Evolutionary conservation across 2,797 vertebrate genomes (phyloP).

Genomic region (Caiman crocodilus): DNA sequence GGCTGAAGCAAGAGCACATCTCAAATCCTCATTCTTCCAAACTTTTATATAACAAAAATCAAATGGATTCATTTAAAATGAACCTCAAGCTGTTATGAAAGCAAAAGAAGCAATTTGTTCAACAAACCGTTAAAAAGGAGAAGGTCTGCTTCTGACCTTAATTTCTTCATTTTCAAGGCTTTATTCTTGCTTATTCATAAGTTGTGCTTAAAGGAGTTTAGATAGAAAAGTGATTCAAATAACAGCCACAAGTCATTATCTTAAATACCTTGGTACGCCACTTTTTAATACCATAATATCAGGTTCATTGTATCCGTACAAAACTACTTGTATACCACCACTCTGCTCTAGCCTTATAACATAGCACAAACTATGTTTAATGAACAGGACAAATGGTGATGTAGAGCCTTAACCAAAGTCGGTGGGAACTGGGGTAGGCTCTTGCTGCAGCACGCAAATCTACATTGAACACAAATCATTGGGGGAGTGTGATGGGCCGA

Average conservation of each 20-base stretch:
- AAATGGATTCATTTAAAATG: conserved; percentile 36
- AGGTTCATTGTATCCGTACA: not conserved
- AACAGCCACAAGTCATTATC: not conserved
- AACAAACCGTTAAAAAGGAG: conserved; percentile 12
- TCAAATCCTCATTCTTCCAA: conserved; percentile 49
- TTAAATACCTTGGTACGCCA: not conserved
- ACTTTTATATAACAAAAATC: conserved; percentile 2
- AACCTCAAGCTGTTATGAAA: conserved; percentile 54
- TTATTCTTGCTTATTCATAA: not conserved
- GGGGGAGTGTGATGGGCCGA: not conserved
- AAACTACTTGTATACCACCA: not conserved
- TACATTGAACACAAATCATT: not conserved
- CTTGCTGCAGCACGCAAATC: not conserved
- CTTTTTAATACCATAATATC: not conserved
- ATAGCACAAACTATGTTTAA: not conserved
- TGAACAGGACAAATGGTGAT: not conserved
- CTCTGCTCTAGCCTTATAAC: not conserved
- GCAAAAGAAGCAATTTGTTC: conserved; percentile 27
- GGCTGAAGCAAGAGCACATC: conserved; percentile 56
- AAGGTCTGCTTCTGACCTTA: not conserved
- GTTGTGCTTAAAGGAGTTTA: not conserved
- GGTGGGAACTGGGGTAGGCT: not conserved
- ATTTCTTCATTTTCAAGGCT: conserved; percentile 8
- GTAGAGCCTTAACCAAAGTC: not conserved
- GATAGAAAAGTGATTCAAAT: conserved; percentile 4